Base-by-base conservation (phyloP, 2,888 invertebrate species). In the Archaeoteleia sp. region DNA sequence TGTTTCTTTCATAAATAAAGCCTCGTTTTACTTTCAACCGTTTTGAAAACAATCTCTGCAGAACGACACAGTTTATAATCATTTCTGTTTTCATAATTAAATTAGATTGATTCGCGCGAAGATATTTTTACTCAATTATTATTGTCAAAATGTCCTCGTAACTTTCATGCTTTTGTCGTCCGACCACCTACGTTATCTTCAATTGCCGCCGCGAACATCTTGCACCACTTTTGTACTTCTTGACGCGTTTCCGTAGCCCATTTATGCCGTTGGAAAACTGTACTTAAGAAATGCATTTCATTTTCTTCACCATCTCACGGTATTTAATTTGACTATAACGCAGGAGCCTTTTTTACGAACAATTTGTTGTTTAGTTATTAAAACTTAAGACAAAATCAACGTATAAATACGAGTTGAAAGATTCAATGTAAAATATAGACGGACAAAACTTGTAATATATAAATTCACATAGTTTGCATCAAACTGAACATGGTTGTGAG, bases 271-370 rank as follows among this genome's bases (percentile, higher is more conserved):
- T 29, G 14, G 42, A 43, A 48, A 48, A 66, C 46, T 40, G 51
- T 37, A 43, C 37, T 63, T 45, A 55, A 55, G 43, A 63, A 63
- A 49, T 63, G 35, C 49, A 51, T 32, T 55, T 63, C 45, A 49
- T 63, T 63, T 55, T 55, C 43, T 63, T 62, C 43, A 63, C 55
- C 55, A 63, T 55, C 48, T 55, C 45, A 48, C 42, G 55, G 43
- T 35, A 40, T 17, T 30, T n/a, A n/a, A 49, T 42, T 63, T 43
- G 55, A 62, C 53, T 54, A 48, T 23, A 23, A 5, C 4, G 7
- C 7, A 54, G 23, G 10, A 46, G 25, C 46, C 35, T 23, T 23
- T 23, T 23, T n/a, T n/a, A n/a, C n/a, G n/a, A n/a, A n/a, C n/a
- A n/a, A n/a, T n/a, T n/a, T n/a, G n/a, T n/a, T n/a, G n/a, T n/a